Percentiles rank a stretch among this genome's conserved stretches.
These are phyloP conservation scores for Stictonetta naevosa DNA, from an alignment of 2,113 vertebrate genomes.

Conservation along the genomic window DNA sequence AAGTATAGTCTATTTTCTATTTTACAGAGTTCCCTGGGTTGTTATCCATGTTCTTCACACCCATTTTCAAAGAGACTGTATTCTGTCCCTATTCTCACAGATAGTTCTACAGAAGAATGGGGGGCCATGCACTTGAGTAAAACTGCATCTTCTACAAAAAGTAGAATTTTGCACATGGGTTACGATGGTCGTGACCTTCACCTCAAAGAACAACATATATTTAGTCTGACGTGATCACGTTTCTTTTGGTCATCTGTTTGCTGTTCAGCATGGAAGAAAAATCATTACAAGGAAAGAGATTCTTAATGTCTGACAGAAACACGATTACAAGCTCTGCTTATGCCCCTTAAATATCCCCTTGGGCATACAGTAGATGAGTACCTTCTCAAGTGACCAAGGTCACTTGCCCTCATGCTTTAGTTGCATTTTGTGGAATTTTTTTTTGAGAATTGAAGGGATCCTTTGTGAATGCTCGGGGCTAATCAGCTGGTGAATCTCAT, in stretches of 20 bases:
- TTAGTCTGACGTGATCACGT: background rate
- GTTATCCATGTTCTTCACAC: background rate
- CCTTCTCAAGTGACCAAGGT: background rate
- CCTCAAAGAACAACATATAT: background rate
- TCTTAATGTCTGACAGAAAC: background rate
- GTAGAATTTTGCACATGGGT: background rate
- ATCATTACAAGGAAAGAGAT: background rate
- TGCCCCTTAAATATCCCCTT: background rate
- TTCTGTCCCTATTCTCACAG: background rate
- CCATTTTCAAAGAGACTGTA: rapidly evolving
- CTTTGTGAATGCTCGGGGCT: background rate
- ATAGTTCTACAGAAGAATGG: background rate
- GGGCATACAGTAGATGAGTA: background rate
- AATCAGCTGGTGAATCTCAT: background rate
- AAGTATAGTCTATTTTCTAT: background rate
- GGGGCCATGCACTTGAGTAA: background rate
- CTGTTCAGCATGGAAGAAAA: background rate
- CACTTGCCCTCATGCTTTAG: background rate
- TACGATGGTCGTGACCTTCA: background rate
- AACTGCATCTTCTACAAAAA: background rate
- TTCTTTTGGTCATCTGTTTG: background rate
- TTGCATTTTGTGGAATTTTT: background rate
- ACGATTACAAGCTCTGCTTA: background rate
- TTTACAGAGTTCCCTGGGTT: background rate
- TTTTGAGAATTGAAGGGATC: background rate